Base-by-base conservation (phyloP, 2,113 vertebrate genomes). In the Pygoscelis adeliae region DNA sequence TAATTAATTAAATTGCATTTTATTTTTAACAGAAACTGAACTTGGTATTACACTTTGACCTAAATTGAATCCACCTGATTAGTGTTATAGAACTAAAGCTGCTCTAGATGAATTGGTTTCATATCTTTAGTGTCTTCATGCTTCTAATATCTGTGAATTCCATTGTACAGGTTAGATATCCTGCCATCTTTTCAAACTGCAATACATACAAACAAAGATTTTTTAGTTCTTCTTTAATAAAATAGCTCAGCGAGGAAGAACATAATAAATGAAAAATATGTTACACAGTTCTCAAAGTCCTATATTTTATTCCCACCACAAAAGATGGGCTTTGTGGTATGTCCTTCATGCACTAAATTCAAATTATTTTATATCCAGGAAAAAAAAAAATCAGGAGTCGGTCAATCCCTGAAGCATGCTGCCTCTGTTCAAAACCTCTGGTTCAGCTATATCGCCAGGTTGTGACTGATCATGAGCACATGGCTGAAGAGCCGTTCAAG, bases 1-100 rank as follows among this genome's bases (percentile, higher is more conserved):
- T 70, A 88, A 93, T 59, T 74, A 80, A 95, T 79, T 84, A 79
- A 78, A 93, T 69, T 76, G 56, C 13, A 47, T 78, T 93, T 92
- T 89, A 34, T 78, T 95, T 96, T 81, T 58, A 89, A 82, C 53
- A 92, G 76, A 76, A 93, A 69, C 38, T 55, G 55, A 91, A 26
- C 22, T 52, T 91, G 21, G 16, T 77, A 42, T 83, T 79, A 76
- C 36, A 73, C n/a, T 91, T 91, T 82, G 46, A 91, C 63, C 34
- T 87, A 47, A 79, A 49, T 36, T 69, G 27, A 84, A 89, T 89
- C 25, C 36, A 76, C 53, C 36, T 94, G 40, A 58, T 61, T 65
- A 56, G 34, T 73, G 29, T 81, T 81, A 89, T 4, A 92, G 56
- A 77, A 86, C 83, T 94, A 82, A 92, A 90, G 25, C 11, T 16